phyloP scores from a whole-genome alignment of 2,888 invertebrate genomes.

The Caenorhabditis doughertyi region DNA sequence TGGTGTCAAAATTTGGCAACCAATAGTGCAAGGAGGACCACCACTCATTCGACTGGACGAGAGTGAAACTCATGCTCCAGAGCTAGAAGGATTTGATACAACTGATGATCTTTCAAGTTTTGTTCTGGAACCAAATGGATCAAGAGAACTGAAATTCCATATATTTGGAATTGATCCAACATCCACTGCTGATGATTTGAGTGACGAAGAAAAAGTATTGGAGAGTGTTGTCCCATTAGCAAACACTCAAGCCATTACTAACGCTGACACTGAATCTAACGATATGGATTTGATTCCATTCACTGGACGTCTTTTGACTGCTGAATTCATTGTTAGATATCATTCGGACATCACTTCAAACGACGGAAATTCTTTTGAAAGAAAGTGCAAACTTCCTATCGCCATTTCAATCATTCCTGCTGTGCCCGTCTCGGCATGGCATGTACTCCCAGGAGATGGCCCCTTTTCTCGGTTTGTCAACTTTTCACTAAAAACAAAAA shows the following conservation, averaged over 20 bases:
- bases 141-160: constrained; percentile 72
- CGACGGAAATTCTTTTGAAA: constrained; percentile 73
- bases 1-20: constrained; percentile 71
- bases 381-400: constrained; percentile 75
- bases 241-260: constrained; percentile 56
- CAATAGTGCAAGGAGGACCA: constrained; percentile 77
- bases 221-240: constrained; percentile 71
- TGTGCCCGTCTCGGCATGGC: constrained; percentile 81
- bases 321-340: constrained; percentile 78
- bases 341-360: constrained; percentile 76
- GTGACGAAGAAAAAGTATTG: constrained; percentile 67
- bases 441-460: constrained; percentile 78
- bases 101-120: constrained; percentile 51
- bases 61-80: constrained; percentile 21
- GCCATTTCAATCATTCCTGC: constrained; percentile 81
- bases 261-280: constrained; percentile 53
- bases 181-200: constrained; percentile 76
- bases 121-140: constrained; percentile 68
- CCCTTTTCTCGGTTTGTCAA: constrained; percentile 70
- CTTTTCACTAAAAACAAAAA: not conserved
- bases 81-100: constrained; percentile 28
- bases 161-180: constrained; percentile 82
- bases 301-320: constrained; percentile 79
- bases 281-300: constrained; percentile 81
- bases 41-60: constrained; percentile 72